Percentiles rank a stretch among this genome's conserved stretches.
These are phyloP conservation scores for Ooceraea biroi DNA, from an alignment of 1,140 invertebrate species.

Conservation along the genomic window DNA sequence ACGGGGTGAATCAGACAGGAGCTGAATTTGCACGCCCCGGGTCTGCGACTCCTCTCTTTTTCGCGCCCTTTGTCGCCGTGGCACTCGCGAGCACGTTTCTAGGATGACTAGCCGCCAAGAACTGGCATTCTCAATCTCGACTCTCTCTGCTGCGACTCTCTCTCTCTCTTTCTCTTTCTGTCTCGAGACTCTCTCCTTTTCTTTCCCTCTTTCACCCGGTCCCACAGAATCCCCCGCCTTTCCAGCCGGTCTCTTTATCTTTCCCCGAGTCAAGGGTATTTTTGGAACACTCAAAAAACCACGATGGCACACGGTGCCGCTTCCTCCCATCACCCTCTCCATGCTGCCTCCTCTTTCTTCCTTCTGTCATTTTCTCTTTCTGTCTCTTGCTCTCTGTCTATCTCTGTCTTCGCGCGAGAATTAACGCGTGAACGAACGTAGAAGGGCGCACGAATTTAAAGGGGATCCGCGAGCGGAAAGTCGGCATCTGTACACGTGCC, in stretches of 20 bases:
- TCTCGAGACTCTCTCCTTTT: background rate
- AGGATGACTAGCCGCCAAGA: constrained; percentile 75
- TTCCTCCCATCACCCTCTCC: constrained; percentile 46
- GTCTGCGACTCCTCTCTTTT: constrained; percentile 35
- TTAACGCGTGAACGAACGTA: constrained; percentile 22
- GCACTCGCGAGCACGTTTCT: constrained; percentile 68
- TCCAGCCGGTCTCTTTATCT: constrained; percentile 70
- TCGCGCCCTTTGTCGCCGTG: constrained; percentile 51
- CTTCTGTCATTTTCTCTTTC: background rate
- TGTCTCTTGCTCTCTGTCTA: background rate
- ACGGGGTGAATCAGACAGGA: background rate
- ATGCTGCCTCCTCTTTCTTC: background rate
- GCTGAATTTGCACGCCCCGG: background rate
- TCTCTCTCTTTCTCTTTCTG: constrained; percentile 48
- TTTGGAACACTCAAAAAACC: constrained; percentile 75
- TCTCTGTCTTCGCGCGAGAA: constrained; percentile 13
- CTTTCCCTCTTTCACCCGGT: constrained; percentile 47
- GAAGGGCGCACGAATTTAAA: background rate
- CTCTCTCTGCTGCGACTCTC: constrained; percentile 51
- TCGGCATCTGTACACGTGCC: constrained; percentile 63
- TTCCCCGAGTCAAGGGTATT: constrained; percentile 70
- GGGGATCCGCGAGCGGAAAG: constrained; percentile 20
- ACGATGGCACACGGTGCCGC: constrained; percentile 67
- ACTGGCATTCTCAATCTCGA: constrained; percentile 76
- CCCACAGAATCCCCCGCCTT: constrained; percentile 56